A percentile compares a stretch with the other conserved stretches of the same genome.
These are phyloP conservation scores for Hypothenemus hampei DNA, from an alignment of 1,140 invertebrate species.

Conservation along the genomic window DNA sequence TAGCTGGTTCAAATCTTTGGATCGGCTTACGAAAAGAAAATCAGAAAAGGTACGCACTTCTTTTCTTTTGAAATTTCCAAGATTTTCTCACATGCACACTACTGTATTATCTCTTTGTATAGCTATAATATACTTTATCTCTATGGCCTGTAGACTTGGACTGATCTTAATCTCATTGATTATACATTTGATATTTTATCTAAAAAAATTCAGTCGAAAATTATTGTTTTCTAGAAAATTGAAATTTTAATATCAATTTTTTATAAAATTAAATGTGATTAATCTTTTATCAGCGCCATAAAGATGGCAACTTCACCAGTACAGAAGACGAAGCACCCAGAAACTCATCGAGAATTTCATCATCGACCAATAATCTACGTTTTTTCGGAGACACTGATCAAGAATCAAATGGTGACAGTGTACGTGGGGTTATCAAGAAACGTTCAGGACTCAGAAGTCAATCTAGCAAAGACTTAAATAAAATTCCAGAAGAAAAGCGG, in stretches of 20 bases:
- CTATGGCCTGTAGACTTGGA: too few species aligned
- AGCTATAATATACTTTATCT: too few species aligned
- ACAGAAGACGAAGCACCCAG: constrained; percentile 43
- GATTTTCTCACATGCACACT: too few species aligned
- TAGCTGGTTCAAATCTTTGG: constrained; percentile 64
- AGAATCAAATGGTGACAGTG: constrained; percentile 56
- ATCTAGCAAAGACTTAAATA: constrained; percentile 51
- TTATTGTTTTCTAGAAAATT: too few species aligned
- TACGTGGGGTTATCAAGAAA: constrained; percentile 40
- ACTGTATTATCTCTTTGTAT: too few species aligned
- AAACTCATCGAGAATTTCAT: constrained; percentile 39
- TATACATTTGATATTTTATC: too few species aligned
- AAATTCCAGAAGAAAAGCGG: constrained; percentile 53
- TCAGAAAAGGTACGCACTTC: constrained; percentile 44
- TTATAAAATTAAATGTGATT: too few species aligned
- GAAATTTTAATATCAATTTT: too few species aligned
- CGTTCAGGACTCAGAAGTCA: constrained; percentile 28
- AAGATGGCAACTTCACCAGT: constrained; percentile 44
- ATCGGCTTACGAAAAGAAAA: constrained; percentile 55
- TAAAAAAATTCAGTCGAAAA: too few species aligned
- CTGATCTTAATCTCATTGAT: too few species aligned
- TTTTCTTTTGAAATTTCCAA: not conserved
- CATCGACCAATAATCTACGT: constrained; percentile 60
- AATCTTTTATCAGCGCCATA: constrained; percentile 27
- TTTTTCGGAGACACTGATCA: constrained; percentile 78